Conservation (phyloP, 2,113 vertebrate species). For the Tragulus kanchil region DNA sequence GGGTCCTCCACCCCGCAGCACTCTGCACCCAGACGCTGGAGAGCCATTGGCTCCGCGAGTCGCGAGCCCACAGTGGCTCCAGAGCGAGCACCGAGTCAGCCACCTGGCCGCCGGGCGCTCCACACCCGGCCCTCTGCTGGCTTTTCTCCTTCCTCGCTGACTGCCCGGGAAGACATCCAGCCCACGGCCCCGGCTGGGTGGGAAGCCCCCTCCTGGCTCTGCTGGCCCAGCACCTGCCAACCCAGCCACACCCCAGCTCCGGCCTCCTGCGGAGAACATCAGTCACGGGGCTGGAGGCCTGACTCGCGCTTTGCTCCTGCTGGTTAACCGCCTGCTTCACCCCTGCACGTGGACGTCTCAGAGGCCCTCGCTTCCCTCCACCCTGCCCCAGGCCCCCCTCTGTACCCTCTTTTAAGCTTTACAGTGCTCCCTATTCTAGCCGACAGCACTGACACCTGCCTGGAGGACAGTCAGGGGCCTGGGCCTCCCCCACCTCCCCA, state of each 20-base stretch:
- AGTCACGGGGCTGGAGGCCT: rapidly evolving
- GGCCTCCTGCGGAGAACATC: rapidly evolving
- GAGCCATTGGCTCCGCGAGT: rapidly evolving
- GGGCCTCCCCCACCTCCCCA: rapidly evolving
- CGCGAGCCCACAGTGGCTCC: not conserved
- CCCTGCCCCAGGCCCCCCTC: rapidly evolving
- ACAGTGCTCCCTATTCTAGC: too few relatives aligned
- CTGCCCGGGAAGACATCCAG: not conserved
- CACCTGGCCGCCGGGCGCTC: rapidly evolving
- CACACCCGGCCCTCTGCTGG: not conserved
- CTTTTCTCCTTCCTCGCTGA: not conserved
- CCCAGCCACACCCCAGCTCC: not conserved
- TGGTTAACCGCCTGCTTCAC: rapidly evolving
- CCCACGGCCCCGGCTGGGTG: not conserved
- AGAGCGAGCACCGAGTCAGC: not conserved
- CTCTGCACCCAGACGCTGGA: not conserved
- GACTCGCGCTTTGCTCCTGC: not conserved
- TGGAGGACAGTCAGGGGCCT: not conserved
- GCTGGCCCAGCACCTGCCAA: too few relatives aligned
- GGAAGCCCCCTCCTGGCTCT: not conserved
- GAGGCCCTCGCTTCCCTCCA: not conserved
- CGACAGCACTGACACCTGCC: rapidly evolving
- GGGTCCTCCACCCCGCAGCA: too few relatives aligned
- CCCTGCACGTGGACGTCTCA: not conserved
- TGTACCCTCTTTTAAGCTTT: not conserved